A percentile compares a stretch with the other conserved stretches of the same genome.
These are phyloP conservation scores for Halictus ligatus DNA, from an alignment of 2,888 invertebrate species.

Conservation along the genomic window DNA sequence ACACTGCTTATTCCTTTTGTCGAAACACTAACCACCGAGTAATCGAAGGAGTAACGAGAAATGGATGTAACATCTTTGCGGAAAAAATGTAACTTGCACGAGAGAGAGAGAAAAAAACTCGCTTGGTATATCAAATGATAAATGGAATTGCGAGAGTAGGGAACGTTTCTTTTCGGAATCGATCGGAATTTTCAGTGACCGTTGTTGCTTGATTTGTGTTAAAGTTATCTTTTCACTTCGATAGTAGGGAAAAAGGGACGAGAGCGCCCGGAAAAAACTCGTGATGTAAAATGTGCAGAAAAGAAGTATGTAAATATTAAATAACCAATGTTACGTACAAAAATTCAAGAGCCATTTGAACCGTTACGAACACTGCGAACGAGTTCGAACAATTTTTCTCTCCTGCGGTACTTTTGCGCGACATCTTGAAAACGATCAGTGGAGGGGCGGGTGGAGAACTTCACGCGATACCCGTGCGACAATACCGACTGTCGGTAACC, in stretches of 20 bases:
- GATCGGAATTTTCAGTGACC: constrained; percentile 9
- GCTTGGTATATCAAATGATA: not conserved
- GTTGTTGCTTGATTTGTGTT: constrained; percentile 23
- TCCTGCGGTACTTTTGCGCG: constrained; percentile 17
- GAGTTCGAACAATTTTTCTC: constrained; percentile 15
- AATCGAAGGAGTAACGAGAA: constrained; percentile 36
- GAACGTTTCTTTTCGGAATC: not conserved
- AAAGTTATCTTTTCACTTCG: constrained; percentile 12
- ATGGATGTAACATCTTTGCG: not conserved
- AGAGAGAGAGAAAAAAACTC: not conserved
- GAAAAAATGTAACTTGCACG: not conserved
- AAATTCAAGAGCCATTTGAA: constrained; percentile 27
- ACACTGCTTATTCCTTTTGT: constrained; percentile 41
- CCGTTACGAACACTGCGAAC: not conserved
- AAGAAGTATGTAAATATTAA: constrained; percentile 44
- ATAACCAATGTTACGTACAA: constrained; percentile 49
- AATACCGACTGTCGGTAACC: not conserved
- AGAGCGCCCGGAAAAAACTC: not conserved
- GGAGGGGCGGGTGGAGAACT: too few relatives aligned
- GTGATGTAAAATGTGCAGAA: constrained; percentile 41
- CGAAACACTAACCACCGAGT: constrained; percentile 20
- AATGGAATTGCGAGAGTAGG: not conserved
- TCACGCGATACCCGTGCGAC: too few relatives aligned
- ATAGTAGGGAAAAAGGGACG: not conserved
- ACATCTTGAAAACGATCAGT: not conserved